Evolutionary conservation across 2,797 vertebrate species (phyloP), one percentile per base, ranked within the genome.

Genomic region (Ptychobarbus kaznakovi): DNA sequence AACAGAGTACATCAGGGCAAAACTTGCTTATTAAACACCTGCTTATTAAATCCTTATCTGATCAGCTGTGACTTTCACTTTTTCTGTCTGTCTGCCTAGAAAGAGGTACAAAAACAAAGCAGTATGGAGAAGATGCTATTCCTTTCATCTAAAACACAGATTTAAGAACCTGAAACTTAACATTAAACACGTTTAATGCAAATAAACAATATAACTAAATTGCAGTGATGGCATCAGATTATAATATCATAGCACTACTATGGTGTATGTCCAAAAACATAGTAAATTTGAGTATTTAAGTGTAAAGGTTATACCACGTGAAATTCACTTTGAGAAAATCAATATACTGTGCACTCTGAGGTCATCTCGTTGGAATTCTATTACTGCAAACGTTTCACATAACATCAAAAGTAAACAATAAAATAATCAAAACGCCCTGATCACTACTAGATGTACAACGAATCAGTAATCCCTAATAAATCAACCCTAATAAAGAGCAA

Each of bases 391-490:
- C 38, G 38, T 35, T 18, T n/a, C 38, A 7, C 32, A n/a, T 6
- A 46, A 56, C 46, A 40, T 56, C 79, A 38, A 46, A 73, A n/a
- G 81, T 73, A 75, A 83, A 81, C 81, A 82, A 20, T 73, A 28
- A 15, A 25, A 28, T 6, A 28, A 5, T 7, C n/a, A 66, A 80
- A 40, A 63, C 51, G 12, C 6, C 35, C 13, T 32, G 9, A 44
- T 63, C 38, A 35, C 42, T 13, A 53, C 44, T 28, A 44, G 20
- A 38, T 49, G 46, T 61, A 16, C 68, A 77, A 42, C 18, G 0
- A 53, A 22, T 15, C 22, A 44, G 53, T 56, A 25, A 68, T 12
- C 9, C 16, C 28, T 2, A 68, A n/a, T 6, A 68, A n/a, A 25
- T 70, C 4, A 12, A 8, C 32, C 32, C 32, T 32, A 32, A 32